Conservation (phyloP, 2,797 vertebrate genomes). For the Falco cherrug region DNA sequence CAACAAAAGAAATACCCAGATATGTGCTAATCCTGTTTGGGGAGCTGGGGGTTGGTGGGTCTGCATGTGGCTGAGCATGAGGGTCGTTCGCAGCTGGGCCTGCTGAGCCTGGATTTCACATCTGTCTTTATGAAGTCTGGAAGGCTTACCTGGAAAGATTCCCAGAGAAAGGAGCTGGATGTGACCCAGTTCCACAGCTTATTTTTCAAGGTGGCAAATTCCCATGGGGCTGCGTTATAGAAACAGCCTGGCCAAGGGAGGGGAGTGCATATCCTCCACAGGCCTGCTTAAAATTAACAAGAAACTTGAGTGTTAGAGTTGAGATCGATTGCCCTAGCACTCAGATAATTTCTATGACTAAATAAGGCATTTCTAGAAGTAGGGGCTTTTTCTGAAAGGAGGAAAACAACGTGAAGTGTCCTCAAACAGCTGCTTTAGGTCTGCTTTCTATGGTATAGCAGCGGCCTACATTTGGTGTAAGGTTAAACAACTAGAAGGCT, state of each 20-base stretch:
- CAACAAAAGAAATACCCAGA: neutral
- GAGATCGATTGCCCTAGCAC: rapidly evolving
- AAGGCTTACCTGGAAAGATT: neutral
- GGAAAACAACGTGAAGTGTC: neutral
- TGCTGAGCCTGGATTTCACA: neutral
- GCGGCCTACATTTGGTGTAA: neutral
- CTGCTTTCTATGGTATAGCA: neutral
- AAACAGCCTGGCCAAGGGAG: neutral
- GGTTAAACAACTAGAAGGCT: neutral
- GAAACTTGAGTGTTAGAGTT: neutral
- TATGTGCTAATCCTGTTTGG: neutral
- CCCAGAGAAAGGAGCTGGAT: neutral
- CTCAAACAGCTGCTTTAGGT: neutral
- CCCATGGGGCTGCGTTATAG: neutral
- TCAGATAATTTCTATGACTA: neutral
- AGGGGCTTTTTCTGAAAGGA: neutral
- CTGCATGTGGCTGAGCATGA: neutral
- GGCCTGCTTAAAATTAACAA: neutral
- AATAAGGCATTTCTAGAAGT: neutral
- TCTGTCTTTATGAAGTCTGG: neutral
- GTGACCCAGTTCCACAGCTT: neutral
- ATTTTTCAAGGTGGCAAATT: neutral
- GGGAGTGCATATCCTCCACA: neutral
- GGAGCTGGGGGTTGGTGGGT: neutral
- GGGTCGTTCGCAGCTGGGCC: neutral